Base-by-base conservation (phyloP, 2,888 invertebrate genomes). In the Myathropa florea region DNA sequence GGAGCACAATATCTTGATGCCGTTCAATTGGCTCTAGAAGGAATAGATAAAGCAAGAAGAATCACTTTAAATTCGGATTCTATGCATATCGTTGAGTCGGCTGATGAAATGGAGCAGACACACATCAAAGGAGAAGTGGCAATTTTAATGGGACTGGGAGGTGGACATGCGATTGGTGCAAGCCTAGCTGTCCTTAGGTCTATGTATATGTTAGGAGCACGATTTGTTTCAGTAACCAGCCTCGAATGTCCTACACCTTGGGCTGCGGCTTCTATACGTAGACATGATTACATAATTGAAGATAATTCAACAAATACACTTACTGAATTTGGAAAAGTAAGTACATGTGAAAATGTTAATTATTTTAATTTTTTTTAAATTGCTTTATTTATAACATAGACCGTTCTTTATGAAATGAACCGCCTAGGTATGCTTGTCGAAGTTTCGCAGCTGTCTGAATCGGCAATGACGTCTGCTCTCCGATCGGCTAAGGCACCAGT, bases 371-470 rank as follows among this genome's bases (percentile, higher is more conserved):
- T 28, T 14, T 57, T 24, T 4, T 39, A 14, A 63, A 0, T 53
- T 63, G 3, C n/a, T 53, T 89, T 63, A 36, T 18, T 46, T 46
- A n/a, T 46, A 3, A 9, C 46, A 89, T 89, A 95, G 94, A 93
- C 93, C 9, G 94, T 96, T 77, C 94, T 96, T 0, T 93, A 92
- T 73, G 96, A 96, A 92, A 94, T 96, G 93, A 96, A 96, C 90
- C 94, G 96, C 26, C 91, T 96, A 65, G 96, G 96, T 3, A 96
- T 96, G 95, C 92, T 96, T 77, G 94, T 95, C 60, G 96, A 96
- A 90, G 93, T 95, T 68, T 94, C 95, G 2, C 95, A 95, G 91
- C 94, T 95, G 0, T 95, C 95, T 10, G 94, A 94, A 80, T 92
- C 93, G 73, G 95, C 95, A 6, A 95, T 95, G 95, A 92, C 93